phyloP scores from a whole-genome alignment of 2,113 vertebrate species.

The Gobio gobio region DNA sequence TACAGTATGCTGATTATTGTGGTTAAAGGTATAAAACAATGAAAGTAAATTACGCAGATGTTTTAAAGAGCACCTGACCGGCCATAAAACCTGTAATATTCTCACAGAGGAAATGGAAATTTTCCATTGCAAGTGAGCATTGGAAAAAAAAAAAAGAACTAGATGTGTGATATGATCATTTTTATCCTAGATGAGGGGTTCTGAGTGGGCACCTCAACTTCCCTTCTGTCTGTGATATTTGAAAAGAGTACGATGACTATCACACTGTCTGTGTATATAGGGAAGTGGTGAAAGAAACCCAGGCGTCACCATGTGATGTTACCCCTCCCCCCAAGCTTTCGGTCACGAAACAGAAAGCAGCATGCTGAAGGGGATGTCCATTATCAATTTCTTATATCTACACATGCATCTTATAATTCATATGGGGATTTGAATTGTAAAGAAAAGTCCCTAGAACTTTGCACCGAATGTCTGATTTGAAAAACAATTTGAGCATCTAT shows the following conservation, averaged over 20 bases:
- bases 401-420: background rate
- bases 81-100: background rate
- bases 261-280: constrained; percentile 5
- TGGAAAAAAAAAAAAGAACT: background rate
- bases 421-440: background rate
- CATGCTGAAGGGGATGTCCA: constrained; percentile 51
- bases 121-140: background rate
- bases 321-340: constrained; percentile 24
- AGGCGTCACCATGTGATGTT: constrained; percentile 40
- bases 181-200: background rate
- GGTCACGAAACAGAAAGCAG: constrained; percentile 33
- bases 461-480: background rate
- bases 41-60: background rate
- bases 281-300: constrained; percentile 51
- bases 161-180: background rate
- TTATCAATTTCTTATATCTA: background rate
- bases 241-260: background rate
- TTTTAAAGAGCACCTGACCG: background rate
- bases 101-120: background rate
- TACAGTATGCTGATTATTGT: background rate
- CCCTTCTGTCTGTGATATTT: constrained; percentile 15
- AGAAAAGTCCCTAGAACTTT: background rate
- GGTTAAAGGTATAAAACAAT: background rate
- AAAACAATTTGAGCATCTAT: background rate
- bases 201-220: background rate